phyloP scores from a whole-genome alignment of 2,888 invertebrate species.

The Cheilosia scutellata region DNA sequence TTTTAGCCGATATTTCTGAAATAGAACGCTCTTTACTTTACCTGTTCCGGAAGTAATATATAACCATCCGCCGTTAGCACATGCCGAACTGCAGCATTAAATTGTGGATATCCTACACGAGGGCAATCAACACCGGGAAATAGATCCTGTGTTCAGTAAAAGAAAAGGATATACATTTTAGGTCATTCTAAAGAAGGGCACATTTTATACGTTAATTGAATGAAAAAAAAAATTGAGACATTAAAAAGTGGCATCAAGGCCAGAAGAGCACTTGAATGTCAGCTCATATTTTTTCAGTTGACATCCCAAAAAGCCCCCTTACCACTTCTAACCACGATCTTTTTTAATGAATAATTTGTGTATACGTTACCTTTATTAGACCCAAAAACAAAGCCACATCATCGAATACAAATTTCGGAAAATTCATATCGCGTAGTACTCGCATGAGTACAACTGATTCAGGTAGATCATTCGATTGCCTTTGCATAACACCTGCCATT shows the following conservation, averaged over 20 bases:
- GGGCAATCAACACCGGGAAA: constrained; percentile 97
- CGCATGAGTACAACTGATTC: constrained; percentile 96
- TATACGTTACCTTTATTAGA: constrained; percentile 87
- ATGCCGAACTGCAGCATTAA: constrained; percentile 91
- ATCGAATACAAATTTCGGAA: constrained; percentile 96
- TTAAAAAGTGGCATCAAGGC: too few relatives aligned
- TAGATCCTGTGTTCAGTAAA: constrained; percentile 86
- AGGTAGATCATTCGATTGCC: constrained; percentile 90
- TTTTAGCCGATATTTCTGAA: neutral
- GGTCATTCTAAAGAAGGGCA: neutral
- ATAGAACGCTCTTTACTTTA: constrained; percentile 80
- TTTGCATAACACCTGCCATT: constrained; percentile 95
- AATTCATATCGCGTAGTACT: constrained; percentile 95
- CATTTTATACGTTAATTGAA: neutral
- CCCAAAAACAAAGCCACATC: constrained; percentile 96
- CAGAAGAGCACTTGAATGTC: neutral
- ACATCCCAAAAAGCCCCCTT: too few relatives aligned
- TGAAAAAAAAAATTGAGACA: too few relatives aligned
- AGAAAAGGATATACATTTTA: too few relatives aligned
- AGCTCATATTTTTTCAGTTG: too few relatives aligned
- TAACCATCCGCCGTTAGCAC: constrained; percentile 88
- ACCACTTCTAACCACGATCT: too few relatives aligned
- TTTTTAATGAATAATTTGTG: too few relatives aligned
- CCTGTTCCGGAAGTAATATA: constrained; percentile 89
- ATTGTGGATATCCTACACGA: constrained; percentile 93